Evolutionary conservation across 1,140 invertebrate species (phyloP).

Genomic region (Artemia franciscana): DNA sequence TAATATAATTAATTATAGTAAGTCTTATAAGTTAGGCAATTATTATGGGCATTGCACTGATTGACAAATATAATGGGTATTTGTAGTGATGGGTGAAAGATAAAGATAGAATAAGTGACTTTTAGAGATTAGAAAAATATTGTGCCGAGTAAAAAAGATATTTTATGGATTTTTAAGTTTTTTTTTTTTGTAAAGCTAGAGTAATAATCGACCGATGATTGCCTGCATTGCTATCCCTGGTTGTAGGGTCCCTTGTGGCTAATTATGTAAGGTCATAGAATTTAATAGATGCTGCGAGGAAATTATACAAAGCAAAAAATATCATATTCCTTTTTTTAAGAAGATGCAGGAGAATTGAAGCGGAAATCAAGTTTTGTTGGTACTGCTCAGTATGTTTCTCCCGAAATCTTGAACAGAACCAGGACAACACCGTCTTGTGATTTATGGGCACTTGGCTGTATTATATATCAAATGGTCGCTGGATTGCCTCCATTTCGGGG

Average conservation of each 20-base stretch:
- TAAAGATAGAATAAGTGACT: not conserved
- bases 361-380: conserved; percentile 79
- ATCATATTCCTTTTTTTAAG: conserved; percentile 1
- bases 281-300: not conserved
- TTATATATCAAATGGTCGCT: conserved; percentile 89
- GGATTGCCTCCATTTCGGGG: conserved; percentile 77
- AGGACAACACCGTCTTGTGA: conserved; percentile 57
- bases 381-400: conserved; percentile 97
- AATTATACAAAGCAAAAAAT: not conserved
- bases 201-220: not conserved
- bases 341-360: conserved; percentile 6
- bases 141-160: not conserved
- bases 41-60: too few relatives aligned
- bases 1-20: too few relatives aligned
- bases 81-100: too few relatives aligned
- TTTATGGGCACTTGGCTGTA: conserved; percentile 94
- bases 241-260: too few relatives aligned
- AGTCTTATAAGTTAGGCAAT: too few relatives aligned
- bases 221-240: not conserved
- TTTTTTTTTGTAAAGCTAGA: not conserved
- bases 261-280: too few relatives aligned
- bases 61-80: too few relatives aligned
- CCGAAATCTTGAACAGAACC: conserved; percentile 70
- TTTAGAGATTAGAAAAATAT: not conserved
- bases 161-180: not conserved